Conservation (phyloP, 2,797 vertebrate species). For the Sebastes goodei region DNA sequence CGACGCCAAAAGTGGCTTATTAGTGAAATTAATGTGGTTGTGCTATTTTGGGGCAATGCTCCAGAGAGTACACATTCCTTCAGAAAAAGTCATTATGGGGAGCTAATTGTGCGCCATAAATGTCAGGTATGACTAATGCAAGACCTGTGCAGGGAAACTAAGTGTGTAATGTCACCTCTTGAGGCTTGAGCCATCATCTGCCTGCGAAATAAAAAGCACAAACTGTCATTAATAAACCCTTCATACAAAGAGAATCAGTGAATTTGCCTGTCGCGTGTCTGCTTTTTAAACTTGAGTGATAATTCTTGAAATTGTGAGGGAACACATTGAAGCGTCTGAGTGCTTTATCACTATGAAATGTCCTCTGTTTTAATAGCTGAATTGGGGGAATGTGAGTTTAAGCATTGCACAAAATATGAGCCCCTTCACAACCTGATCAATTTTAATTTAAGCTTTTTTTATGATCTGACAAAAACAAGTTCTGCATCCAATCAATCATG, state of each 20-base stretch:
- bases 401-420: constrained; percentile 20
- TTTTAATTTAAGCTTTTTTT: constrained; percentile 51
- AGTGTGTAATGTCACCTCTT: constrained; percentile 58
- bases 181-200: constrained; percentile 50
- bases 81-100: constrained; percentile 68
- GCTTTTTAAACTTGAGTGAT: background rate
- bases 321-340: constrained; percentile 2
- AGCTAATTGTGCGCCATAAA: constrained; percentile 80
- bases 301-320: background rate
- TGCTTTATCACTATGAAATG: background rate
- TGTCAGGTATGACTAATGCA: constrained; percentile 81
- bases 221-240: constrained; percentile 43
- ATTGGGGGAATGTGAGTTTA: constrained; percentile 6
- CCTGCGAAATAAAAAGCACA: constrained; percentile 9
- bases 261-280: background rate
- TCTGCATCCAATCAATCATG: constrained; percentile 64
- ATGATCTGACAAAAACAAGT: constrained; percentile 51
- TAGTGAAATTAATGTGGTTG: constrained; percentile 73
- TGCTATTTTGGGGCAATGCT: constrained; percentile 72
- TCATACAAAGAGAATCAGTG: constrained; percentile 13
- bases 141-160: constrained; percentile 61
- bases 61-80: constrained; percentile 65
- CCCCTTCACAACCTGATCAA: constrained; percentile 40
- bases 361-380: constrained; percentile 4
- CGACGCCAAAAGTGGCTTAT: constrained; percentile 64